Percentiles rank a stretch among this genome's conserved stretches.
Conservation (phyloP, 2,888 invertebrate genomes). For the Agrilus biguttatus region DNA sequence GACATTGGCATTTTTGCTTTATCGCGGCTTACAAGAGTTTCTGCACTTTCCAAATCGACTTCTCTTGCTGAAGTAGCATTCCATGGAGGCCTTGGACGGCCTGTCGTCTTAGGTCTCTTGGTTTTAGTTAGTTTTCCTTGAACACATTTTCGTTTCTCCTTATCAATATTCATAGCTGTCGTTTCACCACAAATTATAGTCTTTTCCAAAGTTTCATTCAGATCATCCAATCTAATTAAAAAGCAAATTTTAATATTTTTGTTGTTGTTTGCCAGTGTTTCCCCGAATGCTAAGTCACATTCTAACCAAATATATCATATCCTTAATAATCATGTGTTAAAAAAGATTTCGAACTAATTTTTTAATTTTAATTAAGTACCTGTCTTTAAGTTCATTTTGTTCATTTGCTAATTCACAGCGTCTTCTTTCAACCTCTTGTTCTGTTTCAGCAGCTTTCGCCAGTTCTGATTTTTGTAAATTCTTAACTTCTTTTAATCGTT, state of each 20-base stretch:
- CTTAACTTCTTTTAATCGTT: conserved; percentile 21
- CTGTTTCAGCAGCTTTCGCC: conserved; percentile 12
- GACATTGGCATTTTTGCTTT: conserved; percentile 11
- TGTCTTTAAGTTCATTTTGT: conserved; percentile 20
- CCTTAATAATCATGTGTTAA: too few species aligned
- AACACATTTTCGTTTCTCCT: conserved; percentile 5
- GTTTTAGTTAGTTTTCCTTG: not conserved
- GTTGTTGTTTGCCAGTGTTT: too few species aligned
- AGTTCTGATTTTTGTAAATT: conserved; percentile 19
- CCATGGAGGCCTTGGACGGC: conserved; percentile 10
- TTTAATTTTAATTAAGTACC: conserved; percentile 4
- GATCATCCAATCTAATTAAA: conserved; percentile 16
- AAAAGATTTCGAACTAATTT: too few species aligned
- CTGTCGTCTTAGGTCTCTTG: not conserved
- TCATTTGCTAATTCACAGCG: conserved; percentile 19
- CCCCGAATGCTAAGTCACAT: too few species aligned
- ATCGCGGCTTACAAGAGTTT: conserved; percentile 8
- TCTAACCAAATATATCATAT: too few species aligned
- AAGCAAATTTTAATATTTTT: not conserved
- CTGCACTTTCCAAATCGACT: conserved; percentile 1
- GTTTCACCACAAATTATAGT: conserved; percentile 21
- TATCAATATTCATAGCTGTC: conserved; percentile 11
- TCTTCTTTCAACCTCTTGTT: conserved; percentile 18
- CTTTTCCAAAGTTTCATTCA: conserved; percentile 22
- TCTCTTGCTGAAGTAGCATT: conserved; percentile 9